Evolutionary conservation across 2,797 vertebrate species (phyloP), one percentile per base, ranked within the genome.

Genomic region (Lepilemur septentrionalis): DNA sequence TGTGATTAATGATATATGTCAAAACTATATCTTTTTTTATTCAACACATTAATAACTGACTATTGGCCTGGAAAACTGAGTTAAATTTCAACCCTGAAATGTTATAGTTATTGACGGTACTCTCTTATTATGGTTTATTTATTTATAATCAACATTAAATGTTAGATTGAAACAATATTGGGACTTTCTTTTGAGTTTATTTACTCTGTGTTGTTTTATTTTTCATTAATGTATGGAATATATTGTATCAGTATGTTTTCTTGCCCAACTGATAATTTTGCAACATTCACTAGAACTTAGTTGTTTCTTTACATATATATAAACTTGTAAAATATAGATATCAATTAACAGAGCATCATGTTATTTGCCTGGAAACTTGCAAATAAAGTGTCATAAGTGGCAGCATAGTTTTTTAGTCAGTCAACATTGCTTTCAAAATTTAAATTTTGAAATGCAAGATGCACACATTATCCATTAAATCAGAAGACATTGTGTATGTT

Each of bases 281-380:
- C 6, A 35, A 59, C 89, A 73, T 87, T 94, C 70, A 70, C 0
- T 7, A 72, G 38, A 85, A 89, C 10, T 38, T 79, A 65, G 25
- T 78, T 92, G 88, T 89, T 22, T 48, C 50, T 48, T 35, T 93
- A 38, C n/a, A 79, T 92, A 50, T 4, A 69, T 20, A 35, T 91
- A 87, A 91, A 87, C 18, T 70, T 92, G 2, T 17, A 94, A 97
- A 95, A 55, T 1, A 1, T 63, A 12, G 38, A 55, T 92, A 81
- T 35, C 17, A 96, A 10, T 88, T 95, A 88, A 91, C 30, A 30
- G 11, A 82, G 8, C 43, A 92, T 96, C 88, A 46, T 52, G 89
- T 80, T 83, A 79, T 88, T 95, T 97, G 23, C 25, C 52, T 91
- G 35, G 28, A 90, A 97, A 76, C 17, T 76, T 76, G 1, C 75